phyloP scores from a whole-genome alignment of 2,888 invertebrate species.

The Dinocampus coccinellae region DNA sequence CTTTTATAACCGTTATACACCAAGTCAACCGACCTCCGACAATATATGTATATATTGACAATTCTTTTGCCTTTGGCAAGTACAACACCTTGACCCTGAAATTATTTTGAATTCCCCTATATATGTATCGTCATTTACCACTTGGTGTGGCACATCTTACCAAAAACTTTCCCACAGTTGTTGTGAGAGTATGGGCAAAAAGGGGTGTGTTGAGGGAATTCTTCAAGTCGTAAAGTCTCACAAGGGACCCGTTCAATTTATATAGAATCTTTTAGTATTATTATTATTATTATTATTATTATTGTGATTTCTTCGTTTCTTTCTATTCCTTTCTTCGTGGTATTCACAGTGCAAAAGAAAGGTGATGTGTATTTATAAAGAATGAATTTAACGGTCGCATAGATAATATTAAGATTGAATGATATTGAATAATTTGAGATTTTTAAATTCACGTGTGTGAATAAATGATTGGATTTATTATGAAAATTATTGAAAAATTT shows the following conservation, averaged over 20 bases:
- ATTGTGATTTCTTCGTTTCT: not conserved
- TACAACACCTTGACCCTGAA: slow-evolving; percentile 56
- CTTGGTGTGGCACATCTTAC: slow-evolving; percentile 42
- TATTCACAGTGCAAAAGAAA: not conserved
- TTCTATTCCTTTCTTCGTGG: not conserved
- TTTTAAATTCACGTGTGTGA: too few relatives aligned
- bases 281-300: not conserved
- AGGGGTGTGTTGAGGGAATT: slow-evolving; percentile 28
- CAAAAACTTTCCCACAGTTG: slow-evolving; percentile 49
- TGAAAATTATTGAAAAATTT: too few relatives aligned
- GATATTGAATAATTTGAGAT: not conserved
- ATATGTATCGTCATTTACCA: slow-evolving; percentile 34
- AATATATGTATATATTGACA: slow-evolving; percentile 48
- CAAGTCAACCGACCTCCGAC: slow-evolving; percentile 61
- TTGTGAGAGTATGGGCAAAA: slow-evolving; percentile 22
- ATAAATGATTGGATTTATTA: too few relatives aligned
- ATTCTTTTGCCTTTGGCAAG: slow-evolving; percentile 37
- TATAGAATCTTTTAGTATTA: not conserved
- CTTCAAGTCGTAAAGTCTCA: slow-evolving; percentile 47
- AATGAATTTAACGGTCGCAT: not conserved
- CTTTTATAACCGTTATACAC: slow-evolving; percentile 57
- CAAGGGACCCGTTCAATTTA: not conserved
- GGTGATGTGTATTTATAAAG: not conserved
- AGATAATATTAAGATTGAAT: too few relatives aligned
- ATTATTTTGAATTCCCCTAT: slow-evolving; percentile 54